phyloP scores from a whole-genome alignment of 1,140 invertebrate species.

The Hylyphantes graminicola region DNA sequence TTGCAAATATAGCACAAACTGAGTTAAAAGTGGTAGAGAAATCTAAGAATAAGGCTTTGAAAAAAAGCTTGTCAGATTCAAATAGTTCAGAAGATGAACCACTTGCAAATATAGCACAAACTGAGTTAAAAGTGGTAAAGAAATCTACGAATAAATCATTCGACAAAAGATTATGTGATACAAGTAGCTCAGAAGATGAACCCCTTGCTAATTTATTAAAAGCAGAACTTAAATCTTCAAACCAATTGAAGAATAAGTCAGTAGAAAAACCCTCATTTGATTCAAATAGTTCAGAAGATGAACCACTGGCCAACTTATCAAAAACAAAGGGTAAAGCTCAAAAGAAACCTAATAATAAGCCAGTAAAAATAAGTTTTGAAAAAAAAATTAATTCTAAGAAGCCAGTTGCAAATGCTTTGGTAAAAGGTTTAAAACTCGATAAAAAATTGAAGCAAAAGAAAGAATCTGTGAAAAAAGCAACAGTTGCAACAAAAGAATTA shows the following conservation, averaged over 20 bases:
- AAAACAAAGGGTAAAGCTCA: neutral
- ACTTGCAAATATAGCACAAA: neutral
- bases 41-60: neutral
- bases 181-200: neutral
- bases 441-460: too few relatives aligned
- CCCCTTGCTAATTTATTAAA: too few relatives aligned
- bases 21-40: neutral
- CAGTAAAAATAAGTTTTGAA: too few relatives aligned
- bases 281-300: neutral
- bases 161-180: neutral
- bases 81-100: neutral
- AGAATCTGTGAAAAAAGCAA: too few relatives aligned
- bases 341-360: too few relatives aligned
- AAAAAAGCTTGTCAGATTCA: neutral
- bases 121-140: too few relatives aligned
- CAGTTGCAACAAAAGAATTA: too few relatives aligned
- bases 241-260: neutral
- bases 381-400: too few relatives aligned
- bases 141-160: neutral
- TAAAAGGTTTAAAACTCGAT: too few relatives aligned
- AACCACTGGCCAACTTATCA: neutral
- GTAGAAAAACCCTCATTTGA: neutral
- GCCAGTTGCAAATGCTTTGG: too few relatives aligned
- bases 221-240: neutral
- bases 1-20: too few relatives aligned